These are phyloP conservation scores for Delphinus delphis DNA, from an alignment of 2,113 vertebrate genomes.

Conservation along the genomic window DNA sequence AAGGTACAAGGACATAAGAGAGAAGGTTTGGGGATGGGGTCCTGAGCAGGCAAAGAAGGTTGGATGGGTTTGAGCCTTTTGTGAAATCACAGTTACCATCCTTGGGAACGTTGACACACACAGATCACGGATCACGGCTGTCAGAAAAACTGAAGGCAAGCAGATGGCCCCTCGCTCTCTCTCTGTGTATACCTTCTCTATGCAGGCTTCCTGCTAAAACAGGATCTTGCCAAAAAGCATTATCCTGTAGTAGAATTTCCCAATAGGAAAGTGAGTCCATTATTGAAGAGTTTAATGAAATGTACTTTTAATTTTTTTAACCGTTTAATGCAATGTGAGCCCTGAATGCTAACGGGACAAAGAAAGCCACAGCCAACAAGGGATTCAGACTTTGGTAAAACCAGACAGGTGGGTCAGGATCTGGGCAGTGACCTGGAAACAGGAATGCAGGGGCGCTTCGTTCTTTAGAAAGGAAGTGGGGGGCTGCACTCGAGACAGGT, in stretches of 20 bases:
- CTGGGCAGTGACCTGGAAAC: not conserved
- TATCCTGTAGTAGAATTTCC: slow-evolving; percentile 79
- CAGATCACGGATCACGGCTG: slow-evolving; percentile 71
- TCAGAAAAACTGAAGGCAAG: slow-evolving; percentile 77
- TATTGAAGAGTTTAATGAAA: slow-evolving; percentile 77
- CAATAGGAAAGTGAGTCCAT: slow-evolving; percentile 79
- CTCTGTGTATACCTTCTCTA: slow-evolving; percentile 77
- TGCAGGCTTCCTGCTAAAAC: slow-evolving; percentile 82
- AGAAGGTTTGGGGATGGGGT: not conserved
- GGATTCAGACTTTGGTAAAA: slow-evolving; percentile 72
- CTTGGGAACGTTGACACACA: not conserved
- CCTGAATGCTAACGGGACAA: slow-evolving; percentile 70
- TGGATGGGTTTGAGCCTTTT: slow-evolving; percentile 28
- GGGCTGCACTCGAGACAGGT: not conserved
- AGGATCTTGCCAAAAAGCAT: slow-evolving; percentile 79
- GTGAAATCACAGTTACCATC: slow-evolving; percentile 17
- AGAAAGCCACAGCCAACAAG: slow-evolving; percentile 62
- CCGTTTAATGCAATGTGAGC: slow-evolving; percentile 72
- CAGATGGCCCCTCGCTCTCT: slow-evolving; percentile 73
- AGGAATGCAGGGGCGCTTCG: not conserved
- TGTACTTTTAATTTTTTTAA: slow-evolving; percentile 50
- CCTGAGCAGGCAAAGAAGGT: not conserved
- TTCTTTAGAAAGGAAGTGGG: not conserved
- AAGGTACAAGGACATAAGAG: not conserved
- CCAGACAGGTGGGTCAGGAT: slow-evolving; percentile 66